phyloP scores from a whole-genome alignment of 2,797 vertebrate species.

The Momotus momota region DNA sequence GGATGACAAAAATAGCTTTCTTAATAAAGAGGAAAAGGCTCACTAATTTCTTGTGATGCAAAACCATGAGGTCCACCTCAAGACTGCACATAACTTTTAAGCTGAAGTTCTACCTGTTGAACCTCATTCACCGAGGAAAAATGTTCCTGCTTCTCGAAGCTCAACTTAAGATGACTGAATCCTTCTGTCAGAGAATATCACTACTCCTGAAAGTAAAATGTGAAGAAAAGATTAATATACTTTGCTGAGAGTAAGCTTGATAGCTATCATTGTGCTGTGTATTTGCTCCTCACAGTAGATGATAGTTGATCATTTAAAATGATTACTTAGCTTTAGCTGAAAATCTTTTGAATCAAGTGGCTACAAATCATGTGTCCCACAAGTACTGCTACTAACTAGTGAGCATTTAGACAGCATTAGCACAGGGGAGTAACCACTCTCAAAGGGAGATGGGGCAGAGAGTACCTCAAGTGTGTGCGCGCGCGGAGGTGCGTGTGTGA shows the following conservation, averaged over 20 bases:
- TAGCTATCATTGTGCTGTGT: neutral
- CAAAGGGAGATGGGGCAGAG: neutral
- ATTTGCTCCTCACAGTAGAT: neutral
- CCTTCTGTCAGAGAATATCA: neutral
- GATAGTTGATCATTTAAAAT: constrained; percentile 46
- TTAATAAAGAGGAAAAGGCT: constrained; percentile 34
- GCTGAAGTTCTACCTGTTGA: constrained; percentile 13
- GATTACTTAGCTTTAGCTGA: constrained; percentile 41
- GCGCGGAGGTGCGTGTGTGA: rapidly evolving
- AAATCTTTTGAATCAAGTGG: constrained; percentile 47
- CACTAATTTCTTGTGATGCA: neutral
- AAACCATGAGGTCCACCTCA: neutral
- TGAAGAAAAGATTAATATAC: constrained; percentile 31
- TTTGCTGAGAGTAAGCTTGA: neutral
- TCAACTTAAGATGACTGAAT: neutral
- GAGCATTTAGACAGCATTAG: constrained; percentile 18
- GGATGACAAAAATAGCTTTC: constrained; percentile 48
- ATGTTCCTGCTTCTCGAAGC: neutral
- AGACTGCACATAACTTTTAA: neutral
- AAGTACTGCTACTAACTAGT: neutral
- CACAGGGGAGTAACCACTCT: constrained; percentile 14
- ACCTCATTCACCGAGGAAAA: neutral
- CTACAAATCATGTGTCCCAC: constrained; percentile 33
- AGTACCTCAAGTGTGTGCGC: neutral
- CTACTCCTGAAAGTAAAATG: constrained; percentile 50